Evolutionary conservation across 2,888 invertebrate genomes (phyloP).

Genomic region (Macrophya alboannulata): DNA sequence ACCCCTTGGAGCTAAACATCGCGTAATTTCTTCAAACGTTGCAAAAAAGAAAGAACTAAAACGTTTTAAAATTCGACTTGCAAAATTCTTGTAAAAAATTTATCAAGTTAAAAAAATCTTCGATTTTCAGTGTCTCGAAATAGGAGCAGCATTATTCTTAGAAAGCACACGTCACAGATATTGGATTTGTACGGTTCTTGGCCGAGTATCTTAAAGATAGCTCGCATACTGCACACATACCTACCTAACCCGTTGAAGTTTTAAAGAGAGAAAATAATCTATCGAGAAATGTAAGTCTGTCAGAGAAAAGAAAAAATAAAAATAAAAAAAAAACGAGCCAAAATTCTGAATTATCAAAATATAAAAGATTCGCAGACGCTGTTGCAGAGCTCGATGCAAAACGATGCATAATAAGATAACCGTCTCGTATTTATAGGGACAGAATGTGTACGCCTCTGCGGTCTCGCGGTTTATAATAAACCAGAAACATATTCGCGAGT

Average conservation of each 20-base stretch:
- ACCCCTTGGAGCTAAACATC: neutral
- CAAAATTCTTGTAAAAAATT: constrained; percentile 15
- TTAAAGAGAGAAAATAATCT: neutral
- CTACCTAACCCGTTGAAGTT: neutral
- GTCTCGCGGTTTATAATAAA: constrained; percentile 46
- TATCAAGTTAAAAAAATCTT: neutral
- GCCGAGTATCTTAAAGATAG: constrained; percentile 11
- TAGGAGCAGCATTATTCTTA: constrained; percentile 19
- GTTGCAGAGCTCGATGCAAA: neutral
- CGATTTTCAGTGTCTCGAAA: neutral
- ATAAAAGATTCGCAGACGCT: neutral
- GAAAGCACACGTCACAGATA: constrained; percentile 35
- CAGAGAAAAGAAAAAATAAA: neutral
- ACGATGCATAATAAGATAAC: constrained; percentile 18
- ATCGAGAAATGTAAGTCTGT: neutral
- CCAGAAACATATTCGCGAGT: constrained; percentile 20
- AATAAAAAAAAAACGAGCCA: neutral
- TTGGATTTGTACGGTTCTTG: constrained; percentile 29
- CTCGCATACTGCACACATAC: constrained; percentile 15
- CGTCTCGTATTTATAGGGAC: constrained; percentile 68
- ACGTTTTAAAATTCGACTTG: neutral
- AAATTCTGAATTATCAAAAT: no score
- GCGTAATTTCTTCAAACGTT: neutral
- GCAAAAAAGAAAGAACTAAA: neutral
- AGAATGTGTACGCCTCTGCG: constrained; percentile 60